phyloP scores from a whole-genome alignment of 2,888 invertebrate species.

The Ceraclea dissimilis region DNA sequence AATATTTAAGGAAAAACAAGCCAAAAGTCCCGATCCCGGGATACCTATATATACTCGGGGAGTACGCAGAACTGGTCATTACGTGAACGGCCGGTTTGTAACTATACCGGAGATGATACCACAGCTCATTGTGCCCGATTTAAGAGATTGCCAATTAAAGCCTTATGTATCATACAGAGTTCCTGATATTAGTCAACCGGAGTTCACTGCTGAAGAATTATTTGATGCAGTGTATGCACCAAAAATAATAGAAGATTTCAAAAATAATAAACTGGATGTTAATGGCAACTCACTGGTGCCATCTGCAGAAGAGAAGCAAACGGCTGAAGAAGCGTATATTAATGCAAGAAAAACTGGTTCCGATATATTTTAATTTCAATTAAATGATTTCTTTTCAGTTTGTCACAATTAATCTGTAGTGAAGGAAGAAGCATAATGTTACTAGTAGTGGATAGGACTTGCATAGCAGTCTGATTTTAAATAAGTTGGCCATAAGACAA shows the following conservation, averaged over 20 bases:
- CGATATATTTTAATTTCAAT: slow-evolving; percentile 56
- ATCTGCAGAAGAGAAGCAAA: slow-evolving; percentile 62
- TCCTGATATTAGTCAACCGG: slow-evolving; percentile 65
- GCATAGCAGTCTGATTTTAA: no score
- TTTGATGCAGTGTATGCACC: slow-evolving; percentile 73
- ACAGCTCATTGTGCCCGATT: slow-evolving; percentile 85
- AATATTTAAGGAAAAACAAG: slow-evolving; percentile 54
- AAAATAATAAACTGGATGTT: slow-evolving; percentile 59
- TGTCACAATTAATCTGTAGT: no score
- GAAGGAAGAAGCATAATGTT: no score
- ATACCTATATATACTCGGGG: slow-evolving; percentile 65
- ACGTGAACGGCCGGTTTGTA: slow-evolving; percentile 43
- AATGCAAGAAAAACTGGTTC: slow-evolving; percentile 68
- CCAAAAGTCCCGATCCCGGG: slow-evolving; percentile 50
- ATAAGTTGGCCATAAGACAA: no score
- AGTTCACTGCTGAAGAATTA: slow-evolving; percentile 77
- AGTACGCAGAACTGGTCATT: slow-evolving; percentile 54
- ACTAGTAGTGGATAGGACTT: no score
- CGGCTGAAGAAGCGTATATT: slow-evolving; percentile 62
- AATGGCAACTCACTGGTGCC: slow-evolving; percentile 65
- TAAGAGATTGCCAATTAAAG: slow-evolving; percentile 75
- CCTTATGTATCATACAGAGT: slow-evolving; percentile 91
- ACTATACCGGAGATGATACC: slow-evolving; percentile 83
- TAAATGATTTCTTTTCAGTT: neutral
- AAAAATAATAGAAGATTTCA: slow-evolving; percentile 72